Base-by-base conservation (phyloP, 2,888 invertebrate genomes). In the Melipona bicolor region DNA sequence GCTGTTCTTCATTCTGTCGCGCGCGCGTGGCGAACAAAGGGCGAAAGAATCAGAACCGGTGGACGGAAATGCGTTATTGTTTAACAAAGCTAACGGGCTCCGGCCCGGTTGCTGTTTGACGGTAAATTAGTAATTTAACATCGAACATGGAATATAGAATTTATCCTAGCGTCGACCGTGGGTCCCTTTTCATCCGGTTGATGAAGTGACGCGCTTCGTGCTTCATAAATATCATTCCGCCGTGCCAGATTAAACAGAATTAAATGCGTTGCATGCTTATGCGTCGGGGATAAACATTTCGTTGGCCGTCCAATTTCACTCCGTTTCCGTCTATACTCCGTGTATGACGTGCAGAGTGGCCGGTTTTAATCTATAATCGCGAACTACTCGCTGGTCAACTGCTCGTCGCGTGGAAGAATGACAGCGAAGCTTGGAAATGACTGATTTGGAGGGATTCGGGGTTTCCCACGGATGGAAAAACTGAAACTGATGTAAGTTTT, bases 171-270 rank as follows among this genome's bases (percentile, higher is more conserved):
- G 52, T 68, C 32, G 4, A 52, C 52, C 27, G 50, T 27, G 1
- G 9, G 49, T 69, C 52, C 69, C 69, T 68, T 68, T 68, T 68
- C 68, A 68, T n/a, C 36, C 70, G 9, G 21, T 32, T 24, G 71
- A 72, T 49, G 43, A 59, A 72, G 59, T 27, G 71, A 49, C 19
- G 43, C 43, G 43, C 19, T 70, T 52, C 24, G 19, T 32, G 56
- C 49, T 64, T 43, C 72, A 49, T 15, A 49, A 77, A 64, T 64
- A 64, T 77, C 73, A 49, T 64, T 73, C n/a, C 24, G n/a, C 19
- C 59, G 21, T 49, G 24, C 27, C 27, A 49, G 73, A 73, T 77
- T 77, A 49, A 77, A 77, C 62, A 64, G 62, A 52, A 77, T 64
- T 77, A 73, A 77, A 73, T 50, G 77, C 50, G 19, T n/a, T 36